A percentile compares a stretch with the other conserved stretches of the same genome.
Conservation (phyloP, 2,113 vertebrate species). For the Lampris incognitus region DNA sequence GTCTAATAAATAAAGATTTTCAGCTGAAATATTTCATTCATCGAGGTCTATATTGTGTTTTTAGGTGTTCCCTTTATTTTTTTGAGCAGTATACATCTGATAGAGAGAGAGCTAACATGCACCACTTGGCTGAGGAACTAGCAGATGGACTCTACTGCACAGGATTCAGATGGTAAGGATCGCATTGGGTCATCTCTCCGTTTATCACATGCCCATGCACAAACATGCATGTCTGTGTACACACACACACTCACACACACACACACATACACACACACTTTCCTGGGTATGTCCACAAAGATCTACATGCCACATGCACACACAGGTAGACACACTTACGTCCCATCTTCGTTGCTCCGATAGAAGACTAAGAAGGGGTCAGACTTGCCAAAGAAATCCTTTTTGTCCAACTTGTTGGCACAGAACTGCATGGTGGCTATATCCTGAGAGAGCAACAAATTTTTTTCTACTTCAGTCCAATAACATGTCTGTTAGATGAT, state of each 20-base stretch:
- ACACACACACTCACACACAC: neutral
- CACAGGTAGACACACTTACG: constrained; percentile 80
- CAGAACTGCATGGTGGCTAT: constrained; percentile 93
- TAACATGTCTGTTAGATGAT: too few species aligned
- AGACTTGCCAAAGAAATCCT: constrained; percentile 91
- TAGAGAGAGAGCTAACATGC: neutral
- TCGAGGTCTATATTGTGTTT: too few species aligned
- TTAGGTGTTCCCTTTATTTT: too few species aligned
- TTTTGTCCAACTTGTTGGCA: constrained; percentile 93
- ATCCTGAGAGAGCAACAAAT: constrained; percentile 78
- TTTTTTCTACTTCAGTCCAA: neutral
- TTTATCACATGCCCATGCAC: neutral
- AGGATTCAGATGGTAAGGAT: neutral
- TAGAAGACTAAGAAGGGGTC: constrained; percentile 95
- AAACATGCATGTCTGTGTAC: neutral
- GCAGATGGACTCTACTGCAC: neutral
- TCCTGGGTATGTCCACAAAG: neutral
- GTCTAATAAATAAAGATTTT: too few species aligned
- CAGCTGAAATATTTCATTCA: too few species aligned
- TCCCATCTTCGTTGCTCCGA: constrained; percentile 93
- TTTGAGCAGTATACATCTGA: too few species aligned
- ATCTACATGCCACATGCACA: neutral
- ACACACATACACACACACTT: neutral
- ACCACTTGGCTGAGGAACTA: neutral
- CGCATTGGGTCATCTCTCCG: too few species aligned